These are phyloP conservation scores for Dallia pectoralis DNA, from an alignment of 2,797 vertebrate species.

Conservation along the genomic window DNA sequence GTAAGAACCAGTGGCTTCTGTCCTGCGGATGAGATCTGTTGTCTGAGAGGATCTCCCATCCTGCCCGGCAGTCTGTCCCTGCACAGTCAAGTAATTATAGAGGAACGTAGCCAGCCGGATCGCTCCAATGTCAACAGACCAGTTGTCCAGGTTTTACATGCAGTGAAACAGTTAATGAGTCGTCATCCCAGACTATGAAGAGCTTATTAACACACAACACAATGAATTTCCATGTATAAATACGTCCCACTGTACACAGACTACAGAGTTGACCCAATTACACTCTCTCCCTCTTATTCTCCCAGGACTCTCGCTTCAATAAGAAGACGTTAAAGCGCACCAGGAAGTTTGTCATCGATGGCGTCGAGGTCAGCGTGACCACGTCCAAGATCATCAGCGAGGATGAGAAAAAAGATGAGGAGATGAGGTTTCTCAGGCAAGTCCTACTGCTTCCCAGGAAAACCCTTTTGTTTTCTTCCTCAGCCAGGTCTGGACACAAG, in stretches of 20 bases:
- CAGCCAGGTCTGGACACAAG: too few species aligned
- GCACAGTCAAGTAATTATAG: slow-evolving; percentile 18
- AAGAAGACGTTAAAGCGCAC: slow-evolving; percentile 93
- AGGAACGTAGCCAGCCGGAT: slow-evolving; percentile 55
- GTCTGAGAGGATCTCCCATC: neutral
- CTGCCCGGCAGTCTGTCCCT: neutral
- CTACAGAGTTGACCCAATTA: neutral
- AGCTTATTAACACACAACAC: neutral
- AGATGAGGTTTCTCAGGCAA: slow-evolving; percentile 96
- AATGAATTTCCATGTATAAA: neutral
- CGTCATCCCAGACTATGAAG: neutral
- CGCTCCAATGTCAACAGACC: neutral
- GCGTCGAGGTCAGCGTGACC: slow-evolving; percentile 94
- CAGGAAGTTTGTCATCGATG: slow-evolving; percentile 89
- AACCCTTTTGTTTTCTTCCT: neutral
- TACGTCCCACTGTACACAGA: neutral
- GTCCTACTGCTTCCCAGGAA: slow-evolving; percentile 24
- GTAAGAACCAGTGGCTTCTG: neutral
- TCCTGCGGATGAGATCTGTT: slow-evolving; percentile 3
- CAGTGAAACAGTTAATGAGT: neutral
- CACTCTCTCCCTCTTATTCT: neutral
- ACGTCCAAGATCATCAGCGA: slow-evolving; percentile 96
- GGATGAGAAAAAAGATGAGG: slow-evolving; percentile 96
- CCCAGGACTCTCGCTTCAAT: slow-evolving; percentile 77
- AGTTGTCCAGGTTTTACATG: neutral